These are phyloP conservation scores for Oreochromis grahami DNA, from an alignment of 2,797 vertebrate genomes.

Conservation along the genomic window DNA sequence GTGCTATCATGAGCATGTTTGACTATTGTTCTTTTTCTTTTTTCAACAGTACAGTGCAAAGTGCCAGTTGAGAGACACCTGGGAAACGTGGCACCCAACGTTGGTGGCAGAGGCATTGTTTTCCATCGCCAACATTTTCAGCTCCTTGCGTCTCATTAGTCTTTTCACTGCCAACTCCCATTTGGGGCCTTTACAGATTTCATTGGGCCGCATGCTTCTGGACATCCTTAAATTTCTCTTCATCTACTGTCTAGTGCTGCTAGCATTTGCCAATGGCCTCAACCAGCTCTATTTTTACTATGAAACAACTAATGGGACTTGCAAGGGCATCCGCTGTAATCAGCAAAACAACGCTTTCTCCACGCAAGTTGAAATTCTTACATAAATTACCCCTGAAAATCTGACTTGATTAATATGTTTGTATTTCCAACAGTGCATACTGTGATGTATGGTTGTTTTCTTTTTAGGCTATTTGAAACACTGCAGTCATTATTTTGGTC, in stretches of 20 bases:
- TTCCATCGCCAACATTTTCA: conserved; percentile 98
- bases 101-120: conserved; percentile 94
- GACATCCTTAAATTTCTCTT: conserved; percentile 99
- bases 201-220: conserved; percentile 94
- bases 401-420: not conserved
- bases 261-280: conserved; percentile 96
- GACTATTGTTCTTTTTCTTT: not conserved
- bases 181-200: conserved; percentile 96
- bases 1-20: not conserved
- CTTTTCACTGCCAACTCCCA: conserved; percentile 98
- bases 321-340: conserved; percentile 90
- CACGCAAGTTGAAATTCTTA: conserved; percentile 81
- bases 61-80: conserved; percentile 71
- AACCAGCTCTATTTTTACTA: conserved; percentile 98
- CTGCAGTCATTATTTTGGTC: conserved; percentile 98
- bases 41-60: conserved; percentile 79
- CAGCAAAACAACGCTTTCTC: conserved; percentile 96
- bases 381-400: not conserved
- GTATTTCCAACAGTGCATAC: not conserved
- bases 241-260: conserved; percentile 95
- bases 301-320: conserved; percentile 61
- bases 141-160: conserved; percentile 94
- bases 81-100: conserved; percentile 97
- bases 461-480: conserved; percentile 90
- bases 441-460: conserved; percentile 12